Evolutionary conservation across 2,797 vertebrate species (phyloP).

Genomic region (Scarus forsteni): DNA sequence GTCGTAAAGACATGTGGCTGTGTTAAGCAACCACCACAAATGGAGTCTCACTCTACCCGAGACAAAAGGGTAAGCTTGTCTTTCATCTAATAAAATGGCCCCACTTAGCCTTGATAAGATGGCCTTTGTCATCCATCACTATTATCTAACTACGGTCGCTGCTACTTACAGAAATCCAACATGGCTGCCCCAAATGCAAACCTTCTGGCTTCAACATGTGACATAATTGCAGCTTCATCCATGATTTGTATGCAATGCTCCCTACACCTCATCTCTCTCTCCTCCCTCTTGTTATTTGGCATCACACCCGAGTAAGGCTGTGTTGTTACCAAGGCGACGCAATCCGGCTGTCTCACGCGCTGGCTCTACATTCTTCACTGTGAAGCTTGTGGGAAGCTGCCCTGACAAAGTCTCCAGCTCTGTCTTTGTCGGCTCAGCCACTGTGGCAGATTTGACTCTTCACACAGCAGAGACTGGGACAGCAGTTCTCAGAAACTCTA

Average conservation of each 20-base stretch:
- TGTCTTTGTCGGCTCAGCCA: constrained; percentile 52
- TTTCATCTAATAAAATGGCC: background rate
- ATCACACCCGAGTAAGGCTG: constrained; percentile 22
- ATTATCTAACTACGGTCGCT: background rate
- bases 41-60: background rate
- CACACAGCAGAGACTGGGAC: constrained; percentile 9
- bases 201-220: background rate
- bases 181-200: background rate
- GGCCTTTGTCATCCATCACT: background rate
- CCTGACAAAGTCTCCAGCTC: constrained; percentile 46
- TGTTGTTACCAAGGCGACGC: constrained; percentile 62
- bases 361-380: constrained; percentile 62
- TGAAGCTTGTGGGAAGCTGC: constrained; percentile 50
- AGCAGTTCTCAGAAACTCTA: constrained; percentile 31
- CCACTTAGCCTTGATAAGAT: background rate
- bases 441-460: constrained; percentile 41
- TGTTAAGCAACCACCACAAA: background rate
- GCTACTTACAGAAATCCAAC: background rate
- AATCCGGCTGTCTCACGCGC: constrained; percentile 47
- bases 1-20: background rate
- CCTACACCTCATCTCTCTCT: background rate
- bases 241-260: background rate
- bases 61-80: background rate
- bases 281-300: constrained; percentile 39
- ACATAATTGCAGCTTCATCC: background rate